Evolutionary conservation across 2,888 invertebrate species (phyloP), one percentile per base, ranked within the genome.

Genomic region (Hemistola chrysoprasaria): DNA sequence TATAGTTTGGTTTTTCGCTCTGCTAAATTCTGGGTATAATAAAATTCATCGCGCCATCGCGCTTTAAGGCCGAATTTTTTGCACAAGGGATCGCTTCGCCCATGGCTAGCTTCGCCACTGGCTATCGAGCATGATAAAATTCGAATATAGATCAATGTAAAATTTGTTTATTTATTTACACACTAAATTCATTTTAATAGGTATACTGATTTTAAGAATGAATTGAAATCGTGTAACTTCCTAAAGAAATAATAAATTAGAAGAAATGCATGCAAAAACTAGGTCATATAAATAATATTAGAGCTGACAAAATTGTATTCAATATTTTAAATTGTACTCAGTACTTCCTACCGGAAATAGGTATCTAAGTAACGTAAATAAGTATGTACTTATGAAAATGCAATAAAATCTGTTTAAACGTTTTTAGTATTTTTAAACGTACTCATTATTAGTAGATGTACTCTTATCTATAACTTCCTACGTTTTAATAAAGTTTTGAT

Each of bases 401-500:
- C 55, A 52, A 52, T 52, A 55, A 49, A 31, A 30, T 47, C 40
- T 41, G 38, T 22, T 31, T 39, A 22, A 44, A 43, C 47, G 35
- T 40, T 47, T 46, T 39, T 47, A 38, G 43, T 47, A 52, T 43
- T 49, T 51, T 50, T 48, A 46, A 50, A 50, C 35, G 30, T 48
- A 53, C 33, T 44, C 34, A 42, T 42, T 35, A 28, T 43, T 38
- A 21, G 40, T 54, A 48, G 47, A 37, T 41, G 32, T 42, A 16
- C 16, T 16, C 16, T 2, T 16, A 28, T 40, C 34, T 43, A 40
- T 47, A 40, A 48, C 47, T 52, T 47, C 41, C 30, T 50, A 52
- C 44, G 34, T 52, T 50, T 55, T 50, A 55, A 52, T 55, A 55
- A 55, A 55, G 42, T 52, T 50, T 49, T 49, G 45, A 51, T 43